phyloP scores from a whole-genome alignment of 30 jellyfish, hydroid and myxozoan genomes.

The Aurelia coerulea region DNA sequence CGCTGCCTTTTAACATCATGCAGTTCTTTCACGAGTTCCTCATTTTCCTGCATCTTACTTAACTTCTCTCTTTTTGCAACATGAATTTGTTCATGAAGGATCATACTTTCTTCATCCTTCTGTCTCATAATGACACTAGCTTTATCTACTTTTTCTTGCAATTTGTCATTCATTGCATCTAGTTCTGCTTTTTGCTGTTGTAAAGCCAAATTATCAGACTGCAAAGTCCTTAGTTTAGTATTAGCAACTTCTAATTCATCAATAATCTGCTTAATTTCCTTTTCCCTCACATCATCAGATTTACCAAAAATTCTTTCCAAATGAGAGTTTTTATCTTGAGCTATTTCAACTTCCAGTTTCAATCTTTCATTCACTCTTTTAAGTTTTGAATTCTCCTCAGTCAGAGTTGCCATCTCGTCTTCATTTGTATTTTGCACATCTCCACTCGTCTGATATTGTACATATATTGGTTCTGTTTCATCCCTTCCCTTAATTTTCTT shows the following conservation, averaged over 20 bases:
- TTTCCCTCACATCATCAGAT: too few species aligned
- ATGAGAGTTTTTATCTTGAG: background rate
- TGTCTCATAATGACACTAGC: constrained; percentile 17
- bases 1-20: constrained; percentile 16
- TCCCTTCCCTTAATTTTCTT: background rate
- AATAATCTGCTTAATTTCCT: background rate
- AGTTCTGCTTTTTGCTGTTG: background rate
- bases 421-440: background rate
- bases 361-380: background rate
- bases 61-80: constrained; percentile 30
- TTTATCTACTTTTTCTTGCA: background rate
- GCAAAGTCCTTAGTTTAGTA: background rate
- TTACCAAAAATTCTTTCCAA: too few species aligned
- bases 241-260: background rate
- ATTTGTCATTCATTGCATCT: background rate
- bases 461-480: too few species aligned
- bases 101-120: constrained; percentile 18
- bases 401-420: background rate
- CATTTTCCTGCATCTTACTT: constrained; percentile 3
- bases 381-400: background rate
- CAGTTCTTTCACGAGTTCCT: constrained; percentile 13
- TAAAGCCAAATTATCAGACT: background rate
- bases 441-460: background rate
- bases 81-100: constrained; percentile 18
- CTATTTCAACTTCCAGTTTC: background rate